Base-by-base conservation (phyloP, 2,888 invertebrate species). In the Dexiosoma caninum region DNA sequence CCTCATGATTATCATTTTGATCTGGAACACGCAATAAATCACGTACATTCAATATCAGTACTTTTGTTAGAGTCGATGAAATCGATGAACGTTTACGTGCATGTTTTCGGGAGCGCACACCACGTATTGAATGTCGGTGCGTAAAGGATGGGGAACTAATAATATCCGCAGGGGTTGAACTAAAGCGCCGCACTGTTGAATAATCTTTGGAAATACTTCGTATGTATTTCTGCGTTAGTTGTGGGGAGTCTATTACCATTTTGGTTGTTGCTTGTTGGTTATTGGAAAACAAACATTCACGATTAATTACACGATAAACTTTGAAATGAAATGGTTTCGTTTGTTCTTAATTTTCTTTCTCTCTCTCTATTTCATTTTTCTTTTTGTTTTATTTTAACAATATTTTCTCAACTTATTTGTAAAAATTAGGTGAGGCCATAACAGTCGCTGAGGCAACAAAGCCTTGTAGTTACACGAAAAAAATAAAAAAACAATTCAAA, bases 11-110 rank as follows among this genome's bases (percentile, higher is more conserved):
- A 8, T 86, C 86, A 69, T 72, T 81, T 81, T 84, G 76, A 72
- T 87, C 82, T 59, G 87, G 83, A 32, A 83, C 85, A 83, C 83
- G 86, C 72, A 90, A 84, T 84, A 90, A 88, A 86, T 90, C 90
- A 55, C 88, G 87, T 60, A 89, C 90, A 83, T 89, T 90, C 67
- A 90, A 86, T 83, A 90, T 87, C 71, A 90, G 86, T 81, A 88
- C 88, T 86, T 88, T 89, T 12, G 89, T 87, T 16, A 90, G 83
- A n/a, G 89, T 89, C 81, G 89, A 89, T 32, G 89, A 89, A 69
- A 88, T 85, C 3, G 90, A 89, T 27, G 89, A 89, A 70, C 89
- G 87, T 80, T 90, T 89, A 14, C 89, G 87, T 77, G 85, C 82
- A 74, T 84, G 84, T 37, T 84, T 82, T 3, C 85, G 86, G 10